Evolutionary conservation across 2,888 invertebrate species (phyloP).

Genomic region (Sarcophaga carnaria): DNA sequence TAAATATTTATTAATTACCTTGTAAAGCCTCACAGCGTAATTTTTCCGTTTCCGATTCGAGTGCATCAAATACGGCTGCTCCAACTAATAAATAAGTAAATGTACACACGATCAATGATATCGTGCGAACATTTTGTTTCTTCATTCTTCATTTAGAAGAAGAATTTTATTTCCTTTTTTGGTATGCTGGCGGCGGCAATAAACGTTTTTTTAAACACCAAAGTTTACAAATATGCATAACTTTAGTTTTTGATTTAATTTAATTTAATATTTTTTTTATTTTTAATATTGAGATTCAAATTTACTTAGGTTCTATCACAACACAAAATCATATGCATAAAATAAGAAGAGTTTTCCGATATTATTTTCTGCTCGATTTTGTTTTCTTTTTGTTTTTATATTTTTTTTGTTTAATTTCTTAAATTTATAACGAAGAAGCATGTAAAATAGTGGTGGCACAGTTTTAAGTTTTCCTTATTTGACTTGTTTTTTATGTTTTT

Average conservation of each 20-base stretch:
- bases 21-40: constrained; percentile 94
- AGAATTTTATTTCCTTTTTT: constrained; percentile 74
- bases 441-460: constrained; percentile 43
- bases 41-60: constrained; percentile 98
- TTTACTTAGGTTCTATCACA: constrained; percentile 73
- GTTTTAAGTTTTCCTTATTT: not conserved
- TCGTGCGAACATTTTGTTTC: constrained; percentile 99
- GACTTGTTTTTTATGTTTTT: not conserved
- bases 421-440: constrained; percentile 8
- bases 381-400: not conserved
- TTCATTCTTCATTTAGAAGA: constrained; percentile 92
- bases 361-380: too few species aligned
- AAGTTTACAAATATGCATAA: constrained; percentile 55
- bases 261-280: constrained; percentile 33
- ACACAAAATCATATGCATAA: constrained; percentile 55
- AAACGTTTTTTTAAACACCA: constrained; percentile 65
- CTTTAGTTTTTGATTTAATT: constrained; percentile 33
- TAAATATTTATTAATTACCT: constrained; percentile 83
- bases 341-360: not conserved
- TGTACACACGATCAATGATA: constrained; percentile 99
- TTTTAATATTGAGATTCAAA: constrained; percentile 32
- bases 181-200: constrained; percentile 59
- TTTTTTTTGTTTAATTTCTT: constrained; percentile 20
- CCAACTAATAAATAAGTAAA: constrained; percentile 99
- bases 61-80: constrained; percentile 98